A percentile compares a stretch with the other conserved stretches of the same genome.
Conservation (phyloP, 2,888 invertebrate genomes). For the Leptinotarsa juncta region DNA sequence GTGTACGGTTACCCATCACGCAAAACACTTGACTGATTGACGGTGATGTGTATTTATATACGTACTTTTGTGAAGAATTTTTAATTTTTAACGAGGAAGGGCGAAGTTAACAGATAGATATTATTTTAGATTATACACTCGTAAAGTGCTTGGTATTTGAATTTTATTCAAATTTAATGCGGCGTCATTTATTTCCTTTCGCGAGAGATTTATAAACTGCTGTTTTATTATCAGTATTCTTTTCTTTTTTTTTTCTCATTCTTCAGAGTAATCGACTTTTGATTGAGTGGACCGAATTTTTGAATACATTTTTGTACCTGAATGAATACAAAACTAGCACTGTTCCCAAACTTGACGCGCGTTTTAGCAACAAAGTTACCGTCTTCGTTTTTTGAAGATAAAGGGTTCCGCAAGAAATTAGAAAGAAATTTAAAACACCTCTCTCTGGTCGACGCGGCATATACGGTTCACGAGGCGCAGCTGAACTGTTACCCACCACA, state of each 20-base stretch:
- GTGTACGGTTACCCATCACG: slow-evolving; percentile 14
- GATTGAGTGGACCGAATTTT: too few relatives aligned
- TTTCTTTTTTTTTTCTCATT: neutral
- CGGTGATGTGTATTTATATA: slow-evolving; percentile 1
- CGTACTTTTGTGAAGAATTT: neutral
- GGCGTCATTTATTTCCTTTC: neutral
- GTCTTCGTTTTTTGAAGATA: too few relatives aligned
- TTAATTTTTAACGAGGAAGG: slow-evolving; percentile 1
- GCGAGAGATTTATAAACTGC: neutral
- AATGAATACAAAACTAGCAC: too few relatives aligned
- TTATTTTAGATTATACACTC: neutral
- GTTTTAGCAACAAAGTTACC: too few relatives aligned
- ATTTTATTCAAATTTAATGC: slow-evolving; percentile 1
- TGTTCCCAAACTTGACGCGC: too few relatives aligned
- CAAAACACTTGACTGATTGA: neutral
- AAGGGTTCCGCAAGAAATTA: too few relatives aligned
- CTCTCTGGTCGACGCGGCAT: too few relatives aligned
- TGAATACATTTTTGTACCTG: too few relatives aligned
- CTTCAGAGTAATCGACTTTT: too few relatives aligned
- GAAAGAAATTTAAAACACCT: too few relatives aligned
- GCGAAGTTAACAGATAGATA: neutral
- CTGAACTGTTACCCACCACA: too few relatives aligned
- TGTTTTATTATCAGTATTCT: neutral
- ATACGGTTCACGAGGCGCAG: too few relatives aligned
- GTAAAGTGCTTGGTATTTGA: neutral